A percentile compares a stretch with the other conserved stretches of the same genome.
phyloP scores from a whole-genome alignment of 2,797 vertebrate species.

The Myripristis murdjan region DNA sequence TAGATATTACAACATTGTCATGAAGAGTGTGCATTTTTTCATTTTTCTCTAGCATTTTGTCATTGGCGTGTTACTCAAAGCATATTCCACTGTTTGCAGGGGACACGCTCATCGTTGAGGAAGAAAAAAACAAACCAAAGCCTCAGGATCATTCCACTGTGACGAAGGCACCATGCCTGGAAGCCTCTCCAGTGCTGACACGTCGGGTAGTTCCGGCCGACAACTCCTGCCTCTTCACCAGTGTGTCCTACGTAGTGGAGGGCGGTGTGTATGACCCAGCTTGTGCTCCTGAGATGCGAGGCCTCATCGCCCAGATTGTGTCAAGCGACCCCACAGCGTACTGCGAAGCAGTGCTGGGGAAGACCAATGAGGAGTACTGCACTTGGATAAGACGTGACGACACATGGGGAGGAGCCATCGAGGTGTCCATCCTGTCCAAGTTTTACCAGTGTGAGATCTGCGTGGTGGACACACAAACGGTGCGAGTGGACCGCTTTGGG shows the following conservation, averaged over 20 bases:
- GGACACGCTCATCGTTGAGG: constrained; percentile 97
- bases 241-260: constrained; percentile 95
- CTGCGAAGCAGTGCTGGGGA: constrained; percentile 94
- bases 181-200: constrained; percentile 82
- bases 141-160: constrained; percentile 76
- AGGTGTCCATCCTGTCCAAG: constrained; percentile 96
- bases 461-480: constrained; percentile 97
- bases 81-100: constrained; percentile 80
- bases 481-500: constrained; percentile 96
- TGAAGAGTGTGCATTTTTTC: neutral
- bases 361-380: constrained; percentile 95
- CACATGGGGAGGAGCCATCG: constrained; percentile 98
- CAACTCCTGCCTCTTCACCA: constrained; percentile 99
- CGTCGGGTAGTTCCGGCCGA: constrained; percentile 94
- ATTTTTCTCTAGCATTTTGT: constrained; percentile 8
- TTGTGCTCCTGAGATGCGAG: constrained; percentile 94
- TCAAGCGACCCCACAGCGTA: constrained; percentile 92
- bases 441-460: constrained; percentile 99
- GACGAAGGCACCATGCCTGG: constrained; percentile 81
- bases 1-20: too few relatives aligned
- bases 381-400: constrained; percentile 94
- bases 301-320: constrained; percentile 95
- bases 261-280: constrained; percentile 92
- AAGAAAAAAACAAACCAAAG: constrained; percentile 91
- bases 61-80: constrained; percentile 8